phyloP scores from a whole-genome alignment of 2,888 invertebrate species.

The Odiellus spinosus region DNA sequence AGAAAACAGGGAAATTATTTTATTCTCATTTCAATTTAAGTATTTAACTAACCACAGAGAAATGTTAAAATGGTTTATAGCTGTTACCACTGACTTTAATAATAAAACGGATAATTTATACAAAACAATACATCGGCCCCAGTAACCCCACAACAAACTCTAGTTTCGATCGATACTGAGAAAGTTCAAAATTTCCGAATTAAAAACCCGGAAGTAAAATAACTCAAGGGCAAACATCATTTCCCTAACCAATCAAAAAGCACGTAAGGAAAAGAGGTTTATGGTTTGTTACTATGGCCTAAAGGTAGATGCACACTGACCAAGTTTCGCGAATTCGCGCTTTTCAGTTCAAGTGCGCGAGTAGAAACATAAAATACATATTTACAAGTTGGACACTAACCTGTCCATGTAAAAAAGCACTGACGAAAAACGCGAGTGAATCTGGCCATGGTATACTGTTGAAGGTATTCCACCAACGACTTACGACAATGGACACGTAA shows the following conservation, averaged over 20 bases:
- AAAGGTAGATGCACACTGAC: too few species aligned
- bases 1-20: background rate
- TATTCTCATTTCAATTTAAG: background rate
- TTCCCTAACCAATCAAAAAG: too few species aligned
- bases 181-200: slow-evolving; percentile 27
- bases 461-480: slow-evolving; percentile 44
- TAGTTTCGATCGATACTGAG: slow-evolving; percentile 19
- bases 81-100: background rate
- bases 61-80: background rate
- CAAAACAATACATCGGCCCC: too few species aligned
- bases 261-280: too few species aligned
- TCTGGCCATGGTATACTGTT: slow-evolving; percentile 44
- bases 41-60: too few species aligned
- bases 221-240: slow-evolving; percentile 4
- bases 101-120: background rate
- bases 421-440: slow-evolving; percentile 69
- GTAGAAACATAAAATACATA: too few species aligned
- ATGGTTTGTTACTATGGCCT: too few species aligned
- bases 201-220: background rate
- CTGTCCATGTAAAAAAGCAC: slow-evolving; percentile 65
- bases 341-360: too few species aligned
- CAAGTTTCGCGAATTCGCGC: too few species aligned
- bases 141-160: background rate
- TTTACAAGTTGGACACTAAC: too few species aligned
- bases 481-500: slow-evolving; percentile 42